Conservation (phyloP, 2,888 invertebrate genomes). For the Rugalucina vietnamica region DNA sequence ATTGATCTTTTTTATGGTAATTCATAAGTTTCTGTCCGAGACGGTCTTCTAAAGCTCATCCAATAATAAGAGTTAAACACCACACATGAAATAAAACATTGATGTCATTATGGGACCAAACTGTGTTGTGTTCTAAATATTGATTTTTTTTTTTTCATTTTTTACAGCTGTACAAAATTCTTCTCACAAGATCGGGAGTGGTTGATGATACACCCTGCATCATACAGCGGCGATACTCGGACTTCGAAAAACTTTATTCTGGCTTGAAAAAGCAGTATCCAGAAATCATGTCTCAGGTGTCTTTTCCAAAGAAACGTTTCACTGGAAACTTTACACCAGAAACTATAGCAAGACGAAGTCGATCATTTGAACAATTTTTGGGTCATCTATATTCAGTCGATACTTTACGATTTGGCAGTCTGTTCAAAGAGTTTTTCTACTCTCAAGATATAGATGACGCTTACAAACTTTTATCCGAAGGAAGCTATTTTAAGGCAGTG, state of each 20-base stretch:
- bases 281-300: constrained; percentile 75
- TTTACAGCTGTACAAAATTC: constrained; percentile 77
- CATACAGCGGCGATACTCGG: constrained; percentile 83
- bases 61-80: too few relatives aligned
- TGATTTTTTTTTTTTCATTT: constrained; percentile 13
- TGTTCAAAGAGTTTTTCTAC: constrained; percentile 82
- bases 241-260: constrained; percentile 82
- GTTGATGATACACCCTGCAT: constrained; percentile 78
- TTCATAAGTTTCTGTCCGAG: too few relatives aligned
- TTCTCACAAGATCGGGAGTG: constrained; percentile 69
- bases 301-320: constrained; percentile 84
- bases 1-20: too few relatives aligned
- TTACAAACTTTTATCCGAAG: constrained; percentile 72
- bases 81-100: too few relatives aligned
- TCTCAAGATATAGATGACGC: constrained; percentile 77
- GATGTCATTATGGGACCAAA: too few relatives aligned
- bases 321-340: constrained; percentile 83
- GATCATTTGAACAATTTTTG: constrained; percentile 84
- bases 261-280: constrained; percentile 78
- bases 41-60: too few relatives aligned
- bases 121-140: too few relatives aligned
- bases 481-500: constrained; percentile 78
- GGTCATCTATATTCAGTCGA: constrained; percentile 80
- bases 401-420: constrained; percentile 77
- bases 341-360: constrained; percentile 82